Conservation (phyloP, 2,113 vertebrate genomes). For the Cheirogaleus medius region DNA sequence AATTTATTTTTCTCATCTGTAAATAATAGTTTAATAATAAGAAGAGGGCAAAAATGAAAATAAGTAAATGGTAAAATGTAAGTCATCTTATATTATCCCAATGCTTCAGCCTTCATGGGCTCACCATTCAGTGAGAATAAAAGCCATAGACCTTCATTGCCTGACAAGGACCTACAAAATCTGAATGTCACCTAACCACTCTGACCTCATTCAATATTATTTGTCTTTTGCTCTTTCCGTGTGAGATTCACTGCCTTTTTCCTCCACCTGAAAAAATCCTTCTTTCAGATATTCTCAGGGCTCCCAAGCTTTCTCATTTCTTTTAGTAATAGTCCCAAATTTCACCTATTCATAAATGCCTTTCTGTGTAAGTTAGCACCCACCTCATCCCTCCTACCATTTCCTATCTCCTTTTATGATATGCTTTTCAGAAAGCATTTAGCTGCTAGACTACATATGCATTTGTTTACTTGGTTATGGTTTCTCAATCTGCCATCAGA, state of each 20-base stretch:
- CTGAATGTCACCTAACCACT: neutral
- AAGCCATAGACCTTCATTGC: neutral
- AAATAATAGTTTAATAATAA: neutral
- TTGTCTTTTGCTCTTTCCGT: neutral
- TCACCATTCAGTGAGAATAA: neutral
- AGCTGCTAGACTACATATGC: neutral
- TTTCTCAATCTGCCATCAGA: neutral
- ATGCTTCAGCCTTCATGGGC: neutral
- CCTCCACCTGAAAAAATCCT: neutral
- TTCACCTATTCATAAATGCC: neutral
- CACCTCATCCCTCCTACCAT: neutral
- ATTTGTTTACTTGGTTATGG: neutral
- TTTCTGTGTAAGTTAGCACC: neutral
- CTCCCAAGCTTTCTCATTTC: neutral
- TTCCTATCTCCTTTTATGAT: neutral
- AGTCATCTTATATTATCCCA: neutral
- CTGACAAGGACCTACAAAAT: no score
- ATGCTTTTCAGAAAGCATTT: neutral
- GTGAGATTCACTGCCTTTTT: neutral
- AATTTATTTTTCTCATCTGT: neutral
- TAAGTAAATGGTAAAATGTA: neutral
- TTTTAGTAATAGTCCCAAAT: neutral
- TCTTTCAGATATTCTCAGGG: neutral
- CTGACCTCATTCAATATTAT: neutral
- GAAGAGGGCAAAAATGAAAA: neutral